A percentile compares a stretch with the other conserved stretches of the same genome.
These are phyloP conservation scores for Lepidonotus clava DNA, from an alignment of 2,888 invertebrate species.

Conservation along the genomic window DNA sequence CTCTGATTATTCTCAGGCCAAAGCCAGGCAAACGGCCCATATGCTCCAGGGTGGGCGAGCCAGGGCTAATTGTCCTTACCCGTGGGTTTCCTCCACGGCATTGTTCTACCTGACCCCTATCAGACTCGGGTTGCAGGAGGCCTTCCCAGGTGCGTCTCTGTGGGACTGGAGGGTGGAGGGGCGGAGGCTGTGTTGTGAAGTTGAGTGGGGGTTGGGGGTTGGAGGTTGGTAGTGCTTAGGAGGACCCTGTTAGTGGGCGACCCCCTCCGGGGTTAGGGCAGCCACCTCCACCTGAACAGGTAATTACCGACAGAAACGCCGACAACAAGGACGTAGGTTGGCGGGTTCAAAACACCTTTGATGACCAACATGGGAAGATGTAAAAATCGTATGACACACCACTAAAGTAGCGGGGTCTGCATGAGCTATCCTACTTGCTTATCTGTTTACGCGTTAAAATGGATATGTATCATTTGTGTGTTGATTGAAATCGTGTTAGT, in stretches of 20 bases:
- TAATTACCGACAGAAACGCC: background rate
- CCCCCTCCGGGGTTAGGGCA: background rate
- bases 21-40: background rate
- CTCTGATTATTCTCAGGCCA: slow-evolving; percentile 7
- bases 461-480: too few species aligned
- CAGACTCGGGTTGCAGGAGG: background rate
- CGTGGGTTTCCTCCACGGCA: background rate
- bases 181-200: background rate
- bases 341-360: background rate
- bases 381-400: too few species aligned
- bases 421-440: too few species aligned
- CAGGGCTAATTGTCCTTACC: background rate
- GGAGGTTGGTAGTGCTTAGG: background rate
- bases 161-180: slow-evolving; percentile 5
- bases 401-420: too few species aligned
- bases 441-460: too few species aligned
- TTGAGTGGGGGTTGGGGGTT: background rate
- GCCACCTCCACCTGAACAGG: slow-evolving; percentile 6
- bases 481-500: too few species aligned
- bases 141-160: background rate
- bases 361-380: background rate
- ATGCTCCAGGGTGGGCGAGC: background rate
- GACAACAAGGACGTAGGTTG: background rate
- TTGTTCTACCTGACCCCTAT: slow-evolving; percentile 40
- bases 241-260: background rate